Evolutionary conservation across 1,140 invertebrate species (phyloP).

Genomic region (Saccostrea cuccullata): DNA sequence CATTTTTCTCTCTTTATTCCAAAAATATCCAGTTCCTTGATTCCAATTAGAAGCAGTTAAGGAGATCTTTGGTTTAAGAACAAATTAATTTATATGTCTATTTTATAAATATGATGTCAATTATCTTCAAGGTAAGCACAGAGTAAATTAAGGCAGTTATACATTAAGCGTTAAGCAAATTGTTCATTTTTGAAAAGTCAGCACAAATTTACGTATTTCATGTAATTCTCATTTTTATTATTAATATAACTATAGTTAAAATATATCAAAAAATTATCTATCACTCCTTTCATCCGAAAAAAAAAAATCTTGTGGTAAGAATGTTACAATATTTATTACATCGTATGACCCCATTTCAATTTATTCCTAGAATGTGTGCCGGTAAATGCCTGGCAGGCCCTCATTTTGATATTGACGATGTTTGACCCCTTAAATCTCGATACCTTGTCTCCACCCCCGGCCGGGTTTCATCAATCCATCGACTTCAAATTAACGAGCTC

Average conservation of each 20-base stretch:
- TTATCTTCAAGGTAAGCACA: background rate
- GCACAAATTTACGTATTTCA: too few relatives aligned
- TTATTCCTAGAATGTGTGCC: background rate
- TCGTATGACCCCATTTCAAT: background rate
- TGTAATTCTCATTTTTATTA: too few relatives aligned
- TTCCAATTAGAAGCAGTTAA: background rate
- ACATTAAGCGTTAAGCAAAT: too few relatives aligned
- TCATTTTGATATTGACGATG: background rate
- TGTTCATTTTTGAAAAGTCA: too few relatives aligned
- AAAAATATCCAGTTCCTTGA: background rate
- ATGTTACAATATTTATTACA: background rate
- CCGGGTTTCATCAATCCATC: background rate
- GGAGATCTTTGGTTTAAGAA: background rate
- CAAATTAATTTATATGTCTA: background rate
- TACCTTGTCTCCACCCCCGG: background rate
- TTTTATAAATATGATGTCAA: background rate
- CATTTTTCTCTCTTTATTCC: background rate
- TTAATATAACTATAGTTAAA: too few relatives aligned
- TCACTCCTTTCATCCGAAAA: too few relatives aligned
- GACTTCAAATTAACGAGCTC: background rate
- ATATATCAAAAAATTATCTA: too few relatives aligned
- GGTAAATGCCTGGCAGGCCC: too few relatives aligned
- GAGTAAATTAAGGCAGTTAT: too few relatives aligned
- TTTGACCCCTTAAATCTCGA: background rate
- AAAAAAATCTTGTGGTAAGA: too few relatives aligned